These are phyloP conservation scores for Cotesia chilonis DNA, from an alignment of 1,140 invertebrate genomes.

Conservation along the genomic window DNA sequence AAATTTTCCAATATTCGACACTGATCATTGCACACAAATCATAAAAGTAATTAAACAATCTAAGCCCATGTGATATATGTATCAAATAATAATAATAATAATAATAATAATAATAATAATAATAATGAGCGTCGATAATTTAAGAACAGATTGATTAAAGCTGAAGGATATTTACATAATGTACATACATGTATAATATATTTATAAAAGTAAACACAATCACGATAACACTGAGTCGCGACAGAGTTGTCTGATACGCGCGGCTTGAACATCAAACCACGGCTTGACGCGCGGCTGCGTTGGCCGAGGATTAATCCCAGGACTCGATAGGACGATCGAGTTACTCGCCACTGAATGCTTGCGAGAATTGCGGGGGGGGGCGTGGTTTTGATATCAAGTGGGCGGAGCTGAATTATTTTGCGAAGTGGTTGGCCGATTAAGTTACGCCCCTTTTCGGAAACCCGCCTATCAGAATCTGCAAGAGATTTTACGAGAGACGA, in stretches of 20 bases:
- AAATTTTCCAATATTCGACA: not conserved
- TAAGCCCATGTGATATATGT: too few species aligned
- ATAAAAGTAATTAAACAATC: too few species aligned
- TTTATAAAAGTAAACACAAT: not conserved
- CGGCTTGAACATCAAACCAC: conserved; percentile 27
- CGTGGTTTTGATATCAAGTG: not conserved
- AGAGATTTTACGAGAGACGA: not conserved
- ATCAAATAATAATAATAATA: too few species aligned
- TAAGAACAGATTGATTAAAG: too few species aligned
- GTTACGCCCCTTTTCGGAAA: not conserved
- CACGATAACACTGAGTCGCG: conserved; percentile 16
- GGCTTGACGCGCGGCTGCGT: conserved; percentile 30
- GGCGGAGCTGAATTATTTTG: not conserved
- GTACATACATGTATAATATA: not conserved
- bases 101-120: too few species aligned
- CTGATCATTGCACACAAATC: conserved; percentile 30
- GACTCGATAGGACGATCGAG: conserved; percentile 5
- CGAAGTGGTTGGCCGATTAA: not conserved
- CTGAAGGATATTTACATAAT: too few species aligned
- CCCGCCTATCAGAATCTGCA: conserved; percentile 10
- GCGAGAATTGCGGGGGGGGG: not conserved
- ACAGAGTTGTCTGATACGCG: conserved; percentile 28
- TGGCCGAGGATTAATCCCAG: conserved; percentile 31
- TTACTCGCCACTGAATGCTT: not conserved
- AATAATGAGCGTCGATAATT: too few species aligned